Conservation (phyloP, 2,888 invertebrate genomes). For the Dasypogon diadema region DNA sequence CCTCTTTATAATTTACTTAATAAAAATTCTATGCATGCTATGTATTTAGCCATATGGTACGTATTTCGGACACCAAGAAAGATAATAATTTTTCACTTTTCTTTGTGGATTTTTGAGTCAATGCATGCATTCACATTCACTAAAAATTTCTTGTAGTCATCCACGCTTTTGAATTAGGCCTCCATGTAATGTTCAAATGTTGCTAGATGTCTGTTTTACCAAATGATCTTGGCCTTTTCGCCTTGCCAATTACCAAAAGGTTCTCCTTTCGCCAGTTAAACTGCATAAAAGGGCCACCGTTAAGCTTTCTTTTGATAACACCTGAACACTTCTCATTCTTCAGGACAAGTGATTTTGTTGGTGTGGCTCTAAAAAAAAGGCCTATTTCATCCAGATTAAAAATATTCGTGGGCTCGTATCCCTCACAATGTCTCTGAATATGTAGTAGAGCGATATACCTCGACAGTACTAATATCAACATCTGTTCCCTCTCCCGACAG, state of each 20-base stretch:
- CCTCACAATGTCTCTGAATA: neutral
- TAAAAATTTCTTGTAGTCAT: neutral
- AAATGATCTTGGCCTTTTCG: neutral
- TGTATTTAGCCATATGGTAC: too few relatives aligned
- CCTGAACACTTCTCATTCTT: too few relatives aligned
- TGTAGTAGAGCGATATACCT: neutral
- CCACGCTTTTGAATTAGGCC: neutral
- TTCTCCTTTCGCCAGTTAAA: too few relatives aligned
- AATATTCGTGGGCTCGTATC: neutral
- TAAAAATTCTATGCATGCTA: too few relatives aligned
- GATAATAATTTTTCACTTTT: too few relatives aligned
- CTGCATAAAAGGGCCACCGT: too few relatives aligned
- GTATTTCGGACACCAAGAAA: too few relatives aligned
- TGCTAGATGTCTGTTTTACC: neutral
- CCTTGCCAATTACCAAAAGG: too few relatives aligned
- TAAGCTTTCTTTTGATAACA: too few relatives aligned
- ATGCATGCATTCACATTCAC: too few relatives aligned
- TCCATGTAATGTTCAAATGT: neutral
- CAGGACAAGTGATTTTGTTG: neutral
- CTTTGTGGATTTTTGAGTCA: too few relatives aligned
- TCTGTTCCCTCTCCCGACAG: neutral
- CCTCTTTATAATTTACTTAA: too few relatives aligned
- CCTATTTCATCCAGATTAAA: neutral
- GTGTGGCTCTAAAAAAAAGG: neutral
- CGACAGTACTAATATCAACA: neutral